Percentiles rank a stretch among this genome's conserved stretches.
These are phyloP conservation scores for Conger conger DNA, from an alignment of 2,113 vertebrate species.

Conservation along the genomic window DNA sequence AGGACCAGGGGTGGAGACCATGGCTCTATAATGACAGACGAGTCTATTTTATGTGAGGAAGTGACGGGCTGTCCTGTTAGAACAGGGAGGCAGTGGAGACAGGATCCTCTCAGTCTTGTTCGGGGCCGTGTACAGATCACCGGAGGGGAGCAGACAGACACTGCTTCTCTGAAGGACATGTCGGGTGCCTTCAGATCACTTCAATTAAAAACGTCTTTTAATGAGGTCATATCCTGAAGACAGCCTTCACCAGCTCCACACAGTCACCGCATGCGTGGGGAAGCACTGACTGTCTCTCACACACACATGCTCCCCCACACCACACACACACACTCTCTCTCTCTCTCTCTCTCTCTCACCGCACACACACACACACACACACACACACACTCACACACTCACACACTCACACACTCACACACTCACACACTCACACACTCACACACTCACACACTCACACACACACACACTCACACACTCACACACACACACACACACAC, in stretches of 20 bases:
- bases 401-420: too few species aligned
- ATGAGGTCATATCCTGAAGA: constrained; percentile 70
- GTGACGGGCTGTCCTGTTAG: not conserved
- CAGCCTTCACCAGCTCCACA: constrained; percentile 54
- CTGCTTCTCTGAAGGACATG: constrained; percentile 58
- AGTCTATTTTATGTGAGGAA: too few species aligned
- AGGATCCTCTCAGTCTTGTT: not conserved
- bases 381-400: too few species aligned
- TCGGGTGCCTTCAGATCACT: constrained; percentile 64
- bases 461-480: too few species aligned
- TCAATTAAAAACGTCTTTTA: constrained; percentile 54
- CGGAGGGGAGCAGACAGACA: constrained; percentile 54
- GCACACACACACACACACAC: not conserved
- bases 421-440: too few species aligned
- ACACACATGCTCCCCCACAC: too few species aligned
- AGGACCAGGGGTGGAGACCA: too few species aligned
- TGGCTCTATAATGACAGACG: too few species aligned
- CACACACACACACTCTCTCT: not conserved
- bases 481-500: too few species aligned
- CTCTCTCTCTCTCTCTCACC: too few species aligned
- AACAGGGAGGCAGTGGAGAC: not conserved
- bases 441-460: too few species aligned
- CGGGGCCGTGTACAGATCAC: too few species aligned
- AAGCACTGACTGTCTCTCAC: not conserved
- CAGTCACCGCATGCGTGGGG: not conserved